A percentile compares a stretch with the other conserved stretches of the same genome.
Conservation (phyloP, 2,888 invertebrate genomes). For the Himalopsyche anomala region DNA sequence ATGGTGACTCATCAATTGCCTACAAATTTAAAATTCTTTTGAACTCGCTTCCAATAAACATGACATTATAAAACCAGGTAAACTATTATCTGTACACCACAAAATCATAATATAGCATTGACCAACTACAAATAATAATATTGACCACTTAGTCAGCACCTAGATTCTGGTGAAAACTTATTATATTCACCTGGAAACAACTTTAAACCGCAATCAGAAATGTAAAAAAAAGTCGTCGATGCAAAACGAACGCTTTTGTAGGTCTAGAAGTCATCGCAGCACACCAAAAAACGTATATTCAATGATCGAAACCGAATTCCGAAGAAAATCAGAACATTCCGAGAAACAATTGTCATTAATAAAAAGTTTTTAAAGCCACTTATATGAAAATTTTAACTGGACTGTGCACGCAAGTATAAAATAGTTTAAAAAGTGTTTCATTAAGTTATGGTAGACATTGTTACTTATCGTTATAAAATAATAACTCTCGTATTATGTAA, state of each 20-base stretch:
- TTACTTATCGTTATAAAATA: too few species aligned
- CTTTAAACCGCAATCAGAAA: neutral
- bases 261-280: neutral
- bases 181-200: neutral
- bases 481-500: too few species aligned
- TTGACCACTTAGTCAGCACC: neutral
- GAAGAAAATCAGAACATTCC: neutral
- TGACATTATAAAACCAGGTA: neutral
- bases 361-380: neutral
- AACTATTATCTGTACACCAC: neutral
- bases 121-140: neutral
- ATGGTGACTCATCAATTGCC: too few species aligned
- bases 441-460: too few species aligned
- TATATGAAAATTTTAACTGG: neutral
- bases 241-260: conserved; percentile 12
- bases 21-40: too few species aligned
- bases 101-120: neutral
- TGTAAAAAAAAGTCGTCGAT: neutral
- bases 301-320: conserved; percentile 10
- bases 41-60: too few species aligned
- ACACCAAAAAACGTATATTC: neutral
- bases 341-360: neutral
- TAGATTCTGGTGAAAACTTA: neutral
- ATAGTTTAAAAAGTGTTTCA: too few species aligned
- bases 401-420: neutral